Base-by-base conservation (phyloP, 2,113 vertebrate genomes). In the Forbesichthys agassizii region DNA sequence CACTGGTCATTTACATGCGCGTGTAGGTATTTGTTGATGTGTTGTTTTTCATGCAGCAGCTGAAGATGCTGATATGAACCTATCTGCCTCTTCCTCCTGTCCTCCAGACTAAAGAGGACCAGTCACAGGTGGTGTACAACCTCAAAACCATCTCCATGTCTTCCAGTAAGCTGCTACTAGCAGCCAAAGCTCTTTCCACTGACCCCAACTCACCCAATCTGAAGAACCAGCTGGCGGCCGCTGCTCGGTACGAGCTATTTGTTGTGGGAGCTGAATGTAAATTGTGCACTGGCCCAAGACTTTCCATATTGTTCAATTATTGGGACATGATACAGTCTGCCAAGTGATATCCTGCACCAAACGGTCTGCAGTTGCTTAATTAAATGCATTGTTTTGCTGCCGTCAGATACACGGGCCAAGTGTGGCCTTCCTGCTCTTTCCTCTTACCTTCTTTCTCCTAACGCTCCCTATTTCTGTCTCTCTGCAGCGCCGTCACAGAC, bases 101-200 rank as follows among this genome's bases (percentile, higher is more conserved):
- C 36, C 77, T 82, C 33, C 87, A 99, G 97, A 95, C 93, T 68
- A 98, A 94, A 61, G 96, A 98, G 72, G 96, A 96, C 78, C 95
- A 94, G 69, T 93, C 93, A 0, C 96, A 98, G 87, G 96, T 99
- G 56, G 95, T 98, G 57, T 97, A 94, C 9, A 98, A 99, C 90
- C 89, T 99, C 84, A 98, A 98, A 92, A 96, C 96, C 54, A 98
- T 99, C 89, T 99, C 97, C 78, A 96, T 99, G 95, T 97, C 97
- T 18, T 99, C 97, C 74, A 98, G 96, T 89, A 99, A 98, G 86
- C 93, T 99, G 46, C 91, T 99, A 18, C 86, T 99, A 75, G 93
- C 96, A 8, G 97, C 96, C 64, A 99, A 99, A 81, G 96, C 94
- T 0, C 90, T 99, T n/a, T 96, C 96, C 20, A 96, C 96, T 0